A percentile compares a stretch with the other conserved stretches of the same genome.
These are phyloP conservation scores for Acanthurus leucopareius DNA, from an alignment of 2,797 vertebrate species.

Conservation along the genomic window DNA sequence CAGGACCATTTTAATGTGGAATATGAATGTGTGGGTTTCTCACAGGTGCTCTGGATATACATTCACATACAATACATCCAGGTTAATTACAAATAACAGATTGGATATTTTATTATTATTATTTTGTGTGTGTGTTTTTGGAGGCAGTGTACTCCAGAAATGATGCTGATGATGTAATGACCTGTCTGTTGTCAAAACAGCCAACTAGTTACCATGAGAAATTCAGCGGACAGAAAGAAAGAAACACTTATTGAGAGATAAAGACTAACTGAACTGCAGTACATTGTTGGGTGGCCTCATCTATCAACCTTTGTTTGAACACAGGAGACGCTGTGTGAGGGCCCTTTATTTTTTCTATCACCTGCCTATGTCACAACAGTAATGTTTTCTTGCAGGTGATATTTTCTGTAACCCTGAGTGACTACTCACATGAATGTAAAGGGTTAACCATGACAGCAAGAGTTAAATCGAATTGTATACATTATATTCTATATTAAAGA, in stretches of 20 bases:
- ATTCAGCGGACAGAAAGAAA: neutral
- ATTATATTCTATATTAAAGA: neutral
- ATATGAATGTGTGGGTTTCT: too few relatives aligned
- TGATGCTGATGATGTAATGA: too few relatives aligned
- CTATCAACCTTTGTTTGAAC: neutral
- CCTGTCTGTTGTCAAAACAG: too few relatives aligned
- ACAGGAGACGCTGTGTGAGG: neutral
- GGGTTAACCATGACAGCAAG: neutral
- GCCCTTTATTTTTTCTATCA: neutral
- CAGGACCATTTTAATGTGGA: too few relatives aligned
- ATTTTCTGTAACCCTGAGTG: neutral
- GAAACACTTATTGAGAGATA: constrained; percentile 1
- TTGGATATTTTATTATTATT: too few relatives aligned
- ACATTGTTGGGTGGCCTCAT: neutral
- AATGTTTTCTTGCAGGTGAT: neutral
- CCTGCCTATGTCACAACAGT: neutral
- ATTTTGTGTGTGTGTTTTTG: too few relatives aligned
- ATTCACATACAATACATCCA: too few relatives aligned
- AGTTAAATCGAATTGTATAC: neutral
- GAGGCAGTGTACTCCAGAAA: too few relatives aligned
- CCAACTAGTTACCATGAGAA: neutral
- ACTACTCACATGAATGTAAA: neutral
- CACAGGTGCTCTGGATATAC: too few relatives aligned
- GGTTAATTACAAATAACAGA: too few relatives aligned
- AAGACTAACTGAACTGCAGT: neutral